Evolutionary conservation across 1,140 invertebrate species (phyloP), one percentile per base, ranked within the genome.

Genomic region (Drosophila pruinosa): DNA sequence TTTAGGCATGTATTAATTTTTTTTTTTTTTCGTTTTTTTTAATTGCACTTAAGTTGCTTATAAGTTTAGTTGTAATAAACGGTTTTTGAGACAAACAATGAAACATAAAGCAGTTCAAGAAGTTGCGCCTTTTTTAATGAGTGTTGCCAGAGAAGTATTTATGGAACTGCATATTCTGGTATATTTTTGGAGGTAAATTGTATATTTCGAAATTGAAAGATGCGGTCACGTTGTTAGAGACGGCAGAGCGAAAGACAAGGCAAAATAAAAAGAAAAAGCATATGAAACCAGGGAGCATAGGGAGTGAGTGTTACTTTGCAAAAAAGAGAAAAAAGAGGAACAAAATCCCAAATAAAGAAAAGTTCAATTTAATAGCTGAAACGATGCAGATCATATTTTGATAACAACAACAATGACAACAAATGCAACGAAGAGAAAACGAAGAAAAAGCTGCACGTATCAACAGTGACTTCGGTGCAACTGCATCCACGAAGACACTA

Each of bases 241-340:
- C 62, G 54, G 63, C 45, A 67, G 34, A 59, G 39, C 45, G 53
- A 47, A 68, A 72, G 63, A 68, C 63, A 67, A 72, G 62, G 63
- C 63, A 72, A 67, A 72, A 72, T 45, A 59, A 64, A 64, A 65
- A 68, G 48, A 67, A 72, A 72, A 72, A 57, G 54, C 54, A 72
- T 67, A 72, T 65, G 68, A 71, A 72, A 69, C 58, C 39, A 63
- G 67, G 52, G 45, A 72, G 69, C 69, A 65, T 58, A 69, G 56
- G 70, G 70, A 72, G 70, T 72, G 70, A 72, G 70, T 72, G 70
- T 72, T 72, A 72, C 70, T 72, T 64, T 63, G 62, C 47, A 68
- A 61, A 67, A 24, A 58, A 41, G 24, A 45, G 50, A 65, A 70
- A 62, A 48, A 70, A 39, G 59, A 57, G 50, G 48, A 72, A 56